phyloP scores from a whole-genome alignment of 2,797 vertebrate species.

The Gallirallus australis region DNA sequence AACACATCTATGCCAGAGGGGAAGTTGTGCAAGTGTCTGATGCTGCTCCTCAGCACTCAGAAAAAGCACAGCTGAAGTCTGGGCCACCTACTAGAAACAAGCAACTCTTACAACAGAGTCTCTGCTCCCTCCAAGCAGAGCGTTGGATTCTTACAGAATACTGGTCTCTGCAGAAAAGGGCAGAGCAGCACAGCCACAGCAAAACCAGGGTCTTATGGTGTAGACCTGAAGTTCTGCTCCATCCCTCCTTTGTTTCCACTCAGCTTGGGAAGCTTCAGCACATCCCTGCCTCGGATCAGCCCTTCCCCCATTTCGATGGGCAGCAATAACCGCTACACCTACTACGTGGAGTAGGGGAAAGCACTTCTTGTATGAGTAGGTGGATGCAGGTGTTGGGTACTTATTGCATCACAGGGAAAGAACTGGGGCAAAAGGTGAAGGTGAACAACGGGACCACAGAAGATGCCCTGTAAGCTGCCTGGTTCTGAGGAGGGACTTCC shows the following conservation, averaged over 20 bases:
- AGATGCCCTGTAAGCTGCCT: neutral
- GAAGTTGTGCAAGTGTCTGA: slow-evolving; percentile 48
- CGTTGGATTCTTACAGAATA: neutral
- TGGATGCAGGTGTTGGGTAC: neutral
- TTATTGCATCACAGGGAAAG: neutral
- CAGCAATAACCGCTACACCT: neutral
- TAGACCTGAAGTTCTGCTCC: neutral
- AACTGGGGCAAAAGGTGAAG: neutral
- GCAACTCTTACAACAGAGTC: neutral
- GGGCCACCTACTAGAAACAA: neutral
- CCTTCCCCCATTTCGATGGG: neutral
- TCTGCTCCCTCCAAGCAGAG: neutral
- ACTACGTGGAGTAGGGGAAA: accelerated
- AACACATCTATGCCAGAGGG: slow-evolving; percentile 4
- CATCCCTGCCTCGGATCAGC: neutral
- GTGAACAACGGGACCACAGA: neutral
- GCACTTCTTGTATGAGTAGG: accelerated
- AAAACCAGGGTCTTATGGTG: accelerated
- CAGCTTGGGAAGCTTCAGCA: neutral
- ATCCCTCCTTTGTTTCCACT: neutral
- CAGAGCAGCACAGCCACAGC: neutral
- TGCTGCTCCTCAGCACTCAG: neutral
- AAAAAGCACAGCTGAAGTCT: neutral
- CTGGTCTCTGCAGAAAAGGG: neutral
- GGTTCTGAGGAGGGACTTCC: neutral